Evolutionary conservation across 2,797 vertebrate species (phyloP), one percentile per base, ranked within the genome.

Genomic region (Poeciliopsis infans): DNA sequence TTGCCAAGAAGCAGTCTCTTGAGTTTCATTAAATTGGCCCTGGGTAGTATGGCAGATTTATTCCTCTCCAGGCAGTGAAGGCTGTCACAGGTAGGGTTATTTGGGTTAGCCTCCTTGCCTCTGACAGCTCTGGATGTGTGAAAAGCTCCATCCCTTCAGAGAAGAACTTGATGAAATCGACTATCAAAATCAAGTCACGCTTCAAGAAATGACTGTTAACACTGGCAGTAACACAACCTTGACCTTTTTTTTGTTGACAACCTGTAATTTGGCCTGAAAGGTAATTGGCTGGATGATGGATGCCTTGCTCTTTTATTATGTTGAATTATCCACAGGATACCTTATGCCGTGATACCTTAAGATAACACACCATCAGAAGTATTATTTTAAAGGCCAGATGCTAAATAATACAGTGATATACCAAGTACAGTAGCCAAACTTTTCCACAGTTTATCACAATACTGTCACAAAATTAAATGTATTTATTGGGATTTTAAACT

Each of bases 201-300:
- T 83, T 16, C 71, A 59, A 55, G 83, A 74, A 49, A 23, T 12
- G 51, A 73, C 74, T 72, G 85, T 81, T 74, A 79, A 85, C 78
- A 76, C 59, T 2, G 36, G 46, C 46, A 13, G 47, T 25, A 49
- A 80, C 73, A 77, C 81, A 86, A 88, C 88, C 85, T 88, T 90
- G 90, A 90, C 87, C 93, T 93, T 89, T 49, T 46, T 68, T 82
- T 45, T 45, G 55, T 69, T 81, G 87, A 90, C 86, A 76, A 78
- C 61, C 71, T 87, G 80, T 92, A 88, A 92, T 92, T 90, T 88
- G 81, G 82, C 72, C 79, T 87, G 89, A 92, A 86, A 89, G 86
- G 87, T 91, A 93, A 94, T 90, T 91, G 87, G 88, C 66, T 51
- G 39, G 81, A 89, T 89, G 92, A 93, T 89, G 85, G 87, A 94